Conservation (phyloP, 2,888 invertebrate genomes). For the Trimorus sp. region DNA sequence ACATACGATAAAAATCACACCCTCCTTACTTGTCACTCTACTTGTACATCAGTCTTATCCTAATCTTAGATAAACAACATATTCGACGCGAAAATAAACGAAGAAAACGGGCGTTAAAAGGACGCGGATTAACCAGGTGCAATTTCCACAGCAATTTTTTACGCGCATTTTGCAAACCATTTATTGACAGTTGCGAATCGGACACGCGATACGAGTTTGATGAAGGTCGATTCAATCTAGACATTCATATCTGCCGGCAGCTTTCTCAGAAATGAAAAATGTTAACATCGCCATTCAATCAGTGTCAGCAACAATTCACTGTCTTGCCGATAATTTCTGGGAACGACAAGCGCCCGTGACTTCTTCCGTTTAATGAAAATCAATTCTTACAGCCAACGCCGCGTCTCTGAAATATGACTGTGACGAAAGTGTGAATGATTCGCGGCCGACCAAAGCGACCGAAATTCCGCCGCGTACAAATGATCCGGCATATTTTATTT, state of each 20-base stretch:
- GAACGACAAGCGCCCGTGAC: constrained; percentile 23
- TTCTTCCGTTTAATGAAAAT: constrained; percentile 11
- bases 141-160: constrained; percentile 4
- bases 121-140: constrained; percentile 1
- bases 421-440: too few species aligned
- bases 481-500: too few species aligned
- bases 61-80: too few species aligned
- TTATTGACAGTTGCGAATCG: constrained; percentile 41
- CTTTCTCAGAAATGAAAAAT: constrained; percentile 50
- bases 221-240: constrained; percentile 49
- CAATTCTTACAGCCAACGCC: neutral
- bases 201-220: constrained; percentile 28
- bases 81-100: neutral
- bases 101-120: constrained; percentile 6
- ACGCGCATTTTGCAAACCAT: constrained; percentile 31
- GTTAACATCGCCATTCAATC: constrained; percentile 48
- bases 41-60: too few species aligned
- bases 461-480: too few species aligned
- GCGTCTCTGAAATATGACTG: too few species aligned
- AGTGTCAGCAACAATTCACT: constrained; percentile 50
- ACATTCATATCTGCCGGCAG: constrained; percentile 40
- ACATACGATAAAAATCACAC: constrained; percentile 8
- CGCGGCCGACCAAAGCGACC: too few species aligned
- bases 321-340: constrained; percentile 28
- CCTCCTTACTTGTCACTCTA: constrained; percentile 3